phyloP scores from a whole-genome alignment of 2,113 vertebrate genomes.

The Canis aureus region DNA sequence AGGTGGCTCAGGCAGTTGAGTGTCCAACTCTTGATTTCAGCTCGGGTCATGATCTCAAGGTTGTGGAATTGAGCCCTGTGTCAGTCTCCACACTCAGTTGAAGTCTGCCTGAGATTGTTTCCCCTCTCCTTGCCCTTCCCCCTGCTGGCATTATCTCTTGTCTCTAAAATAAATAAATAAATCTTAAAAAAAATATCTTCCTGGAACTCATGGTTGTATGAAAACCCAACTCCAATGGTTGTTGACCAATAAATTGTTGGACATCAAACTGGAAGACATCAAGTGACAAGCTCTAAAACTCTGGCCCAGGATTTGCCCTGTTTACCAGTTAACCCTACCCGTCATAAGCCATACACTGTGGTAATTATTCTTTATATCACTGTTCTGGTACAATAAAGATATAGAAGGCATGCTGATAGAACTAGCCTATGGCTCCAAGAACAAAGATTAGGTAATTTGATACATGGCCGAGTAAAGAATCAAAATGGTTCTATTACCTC shows the following conservation, averaged over 20 bases:
- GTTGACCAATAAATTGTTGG: not conserved
- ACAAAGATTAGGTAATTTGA: not conserved
- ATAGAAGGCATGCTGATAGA: not conserved
- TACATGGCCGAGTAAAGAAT: not conserved
- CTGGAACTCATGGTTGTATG: not conserved
- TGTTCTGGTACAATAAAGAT: not conserved
- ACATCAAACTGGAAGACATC: not conserved
- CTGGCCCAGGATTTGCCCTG: not conserved
- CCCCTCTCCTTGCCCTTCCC: not conserved
- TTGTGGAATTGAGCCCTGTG: not conserved
- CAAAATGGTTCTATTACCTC: conserved; percentile 23
- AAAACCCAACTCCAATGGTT: not conserved
- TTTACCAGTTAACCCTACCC: conserved; percentile 13
- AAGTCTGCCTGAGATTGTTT: not conserved
- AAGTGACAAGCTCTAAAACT: not conserved
- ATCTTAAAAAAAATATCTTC: not conserved
- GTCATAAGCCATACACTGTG: not conserved
- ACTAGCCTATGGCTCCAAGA: not conserved
- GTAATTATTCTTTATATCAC: no score
- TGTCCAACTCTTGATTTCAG: not conserved
- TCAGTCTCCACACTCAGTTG: not conserved
- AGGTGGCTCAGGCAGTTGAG: not conserved
- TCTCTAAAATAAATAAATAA: not conserved
- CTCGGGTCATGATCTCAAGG: not conserved
- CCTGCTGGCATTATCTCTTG: not conserved